phyloP scores from a whole-genome alignment of 2,888 invertebrate genomes.

The Graphium colonna region DNA sequence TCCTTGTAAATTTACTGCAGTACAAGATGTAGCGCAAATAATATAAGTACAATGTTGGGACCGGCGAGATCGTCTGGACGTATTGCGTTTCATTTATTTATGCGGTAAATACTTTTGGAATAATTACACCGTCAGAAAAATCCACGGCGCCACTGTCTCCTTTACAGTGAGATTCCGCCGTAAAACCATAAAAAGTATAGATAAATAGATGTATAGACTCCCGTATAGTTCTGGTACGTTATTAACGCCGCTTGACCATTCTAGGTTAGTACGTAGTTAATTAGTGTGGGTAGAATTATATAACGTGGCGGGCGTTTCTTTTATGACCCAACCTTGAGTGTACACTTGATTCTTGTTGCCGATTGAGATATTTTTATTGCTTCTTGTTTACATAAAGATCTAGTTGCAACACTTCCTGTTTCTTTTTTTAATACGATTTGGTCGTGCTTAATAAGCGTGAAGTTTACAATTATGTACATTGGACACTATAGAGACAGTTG shows the following conservation, averaged over 20 bases:
- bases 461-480: slow-evolving; percentile 7
- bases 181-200: slow-evolving; percentile 41
- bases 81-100: not conserved
- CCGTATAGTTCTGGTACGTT: slow-evolving; percentile 41
- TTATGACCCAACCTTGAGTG: slow-evolving; percentile 60
- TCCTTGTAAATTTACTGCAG: too few species aligned
- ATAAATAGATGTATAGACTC: slow-evolving; percentile 30
- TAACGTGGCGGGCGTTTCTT: slow-evolving; percentile 55
- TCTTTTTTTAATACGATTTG: slow-evolving; percentile 31
- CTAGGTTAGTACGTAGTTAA: slow-evolving; percentile 60
- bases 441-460: slow-evolving; percentile 16
- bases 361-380: slow-evolving; percentile 65
- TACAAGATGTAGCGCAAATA: too few species aligned
- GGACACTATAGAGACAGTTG: not conserved
- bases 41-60: too few species aligned
- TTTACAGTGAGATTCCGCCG: slow-evolving; percentile 56
- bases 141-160: slow-evolving; percentile 44
- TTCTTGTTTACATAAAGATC: slow-evolving; percentile 48
- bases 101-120: too few species aligned
- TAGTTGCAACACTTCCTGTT: slow-evolving; percentile 39
- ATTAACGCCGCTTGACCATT: slow-evolving; percentile 52
- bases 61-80: too few species aligned
- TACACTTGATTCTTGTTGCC: slow-evolving; percentile 60
- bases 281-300: slow-evolving; percentile 65
- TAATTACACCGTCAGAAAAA: slow-evolving; percentile 17